These are phyloP conservation scores for Oikopleura albicans DNA, from an alignment of 23 tunicate species.

Conservation along the genomic window DNA sequence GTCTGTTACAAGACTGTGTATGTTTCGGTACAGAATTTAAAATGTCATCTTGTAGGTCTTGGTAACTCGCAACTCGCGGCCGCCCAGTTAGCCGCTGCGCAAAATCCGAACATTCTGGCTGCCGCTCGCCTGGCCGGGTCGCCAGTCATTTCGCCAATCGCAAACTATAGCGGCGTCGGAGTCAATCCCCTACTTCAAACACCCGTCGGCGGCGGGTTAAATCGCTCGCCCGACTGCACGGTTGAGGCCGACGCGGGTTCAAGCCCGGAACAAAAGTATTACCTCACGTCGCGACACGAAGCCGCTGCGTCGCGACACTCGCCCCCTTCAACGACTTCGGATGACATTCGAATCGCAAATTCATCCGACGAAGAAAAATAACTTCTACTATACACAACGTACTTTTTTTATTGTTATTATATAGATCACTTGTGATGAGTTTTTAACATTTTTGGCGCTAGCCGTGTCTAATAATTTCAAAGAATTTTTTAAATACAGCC, in stretches of 20 bases:
- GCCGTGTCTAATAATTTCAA: too few species aligned
- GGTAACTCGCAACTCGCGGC: neutral
- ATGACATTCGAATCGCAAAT: neutral
- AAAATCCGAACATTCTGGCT: neutral
- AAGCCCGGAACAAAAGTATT: neutral
- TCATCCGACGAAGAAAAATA: neutral
- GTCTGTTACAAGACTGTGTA: too few species aligned
- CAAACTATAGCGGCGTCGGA: neutral
- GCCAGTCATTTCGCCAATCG: neutral
- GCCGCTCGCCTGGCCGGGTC: neutral
- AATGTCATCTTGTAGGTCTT: neutral
- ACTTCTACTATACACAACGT: too few species aligned
- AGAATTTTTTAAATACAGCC: too few species aligned
- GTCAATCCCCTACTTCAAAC: neutral
- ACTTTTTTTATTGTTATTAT: too few species aligned
- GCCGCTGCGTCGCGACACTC: neutral
- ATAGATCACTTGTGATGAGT: too few species aligned
- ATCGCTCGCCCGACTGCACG: neutral
- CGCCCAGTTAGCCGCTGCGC: slow-evolving; percentile 1
- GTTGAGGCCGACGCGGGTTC: neutral
- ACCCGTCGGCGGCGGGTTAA: neutral
- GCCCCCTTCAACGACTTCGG: neutral
- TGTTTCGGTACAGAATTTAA: too few species aligned
- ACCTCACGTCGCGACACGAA: too few species aligned
- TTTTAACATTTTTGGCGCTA: too few species aligned